A percentile compares a stretch with the other conserved stretches of the same genome.
Conservation (phyloP, 2,113 vertebrate species). For the Rafetus swinhoei region DNA sequence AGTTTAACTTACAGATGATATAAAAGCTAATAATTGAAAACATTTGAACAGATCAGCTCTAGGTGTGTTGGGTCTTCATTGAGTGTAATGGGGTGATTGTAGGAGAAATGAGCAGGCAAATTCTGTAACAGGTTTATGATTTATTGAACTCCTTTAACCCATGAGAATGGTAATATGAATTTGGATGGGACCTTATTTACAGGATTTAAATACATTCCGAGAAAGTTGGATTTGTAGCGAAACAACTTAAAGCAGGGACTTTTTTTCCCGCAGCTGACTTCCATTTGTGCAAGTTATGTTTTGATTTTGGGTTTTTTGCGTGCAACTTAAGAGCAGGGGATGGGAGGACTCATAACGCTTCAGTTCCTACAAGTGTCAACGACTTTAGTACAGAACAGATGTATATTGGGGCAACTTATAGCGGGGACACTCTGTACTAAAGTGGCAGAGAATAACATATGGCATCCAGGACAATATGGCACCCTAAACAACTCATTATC, state of each 20-base stretch:
- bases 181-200: conserved; percentile 9
- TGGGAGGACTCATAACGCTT: no score
- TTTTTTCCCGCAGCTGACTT: no score
- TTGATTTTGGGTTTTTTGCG: no score
- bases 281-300: no score
- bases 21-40: not conserved
- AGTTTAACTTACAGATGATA: not conserved
- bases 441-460: conserved; percentile 5
- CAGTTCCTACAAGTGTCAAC: no score
- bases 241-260: no score
- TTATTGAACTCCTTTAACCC: not conserved
- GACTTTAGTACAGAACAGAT: no score
- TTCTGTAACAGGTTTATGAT: not conserved
- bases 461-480: not conserved
- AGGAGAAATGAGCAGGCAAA: not conserved
- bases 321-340: no score
- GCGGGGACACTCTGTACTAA: not conserved
- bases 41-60: not conserved
- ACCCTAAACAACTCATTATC: not conserved
- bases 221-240: no score
- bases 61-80: not conserved
- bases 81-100: not conserved
- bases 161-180: not conserved
- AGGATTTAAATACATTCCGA: no score
- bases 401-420: no score